Evolutionary conservation across 2,113 vertebrate genomes (phyloP).

Genomic region (Coracopsis vasa): DNA sequence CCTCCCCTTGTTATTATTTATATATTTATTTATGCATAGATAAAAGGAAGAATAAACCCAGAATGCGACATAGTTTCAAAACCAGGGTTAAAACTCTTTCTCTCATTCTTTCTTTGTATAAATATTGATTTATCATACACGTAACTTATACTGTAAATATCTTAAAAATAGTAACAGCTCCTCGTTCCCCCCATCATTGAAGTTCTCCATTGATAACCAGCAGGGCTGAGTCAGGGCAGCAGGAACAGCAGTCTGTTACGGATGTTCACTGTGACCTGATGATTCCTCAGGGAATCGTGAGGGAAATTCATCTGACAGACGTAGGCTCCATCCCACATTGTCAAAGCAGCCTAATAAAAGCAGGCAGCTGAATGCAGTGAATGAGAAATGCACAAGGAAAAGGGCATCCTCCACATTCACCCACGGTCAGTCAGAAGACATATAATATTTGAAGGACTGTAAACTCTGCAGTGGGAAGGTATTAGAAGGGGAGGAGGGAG

Average conservation of each 20-base stretch:
- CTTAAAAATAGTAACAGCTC: not conserved
- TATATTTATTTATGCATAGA: not conserved
- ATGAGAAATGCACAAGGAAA: not conserved
- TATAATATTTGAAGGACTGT: not conserved
- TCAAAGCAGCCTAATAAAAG: not conserved
- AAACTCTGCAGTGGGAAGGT: not conserved
- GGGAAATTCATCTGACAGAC: not conserved
- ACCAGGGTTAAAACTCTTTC: not conserved
- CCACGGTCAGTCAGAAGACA: not conserved
- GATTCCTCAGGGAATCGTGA: not conserved
- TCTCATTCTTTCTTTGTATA: not conserved
- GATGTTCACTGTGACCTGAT: not conserved
- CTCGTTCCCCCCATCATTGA: not conserved
- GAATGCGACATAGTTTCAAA: not conserved
- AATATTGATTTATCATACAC: not conserved
- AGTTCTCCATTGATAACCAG: not conserved
- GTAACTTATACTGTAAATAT: not conserved
- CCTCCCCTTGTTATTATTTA: not conserved
- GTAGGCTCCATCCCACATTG: fast-evolving
- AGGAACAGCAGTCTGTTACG: not conserved
- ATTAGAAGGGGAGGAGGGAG: not conserved
- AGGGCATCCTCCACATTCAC: not conserved
- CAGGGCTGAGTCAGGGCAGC: not conserved
- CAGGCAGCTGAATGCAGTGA: not conserved
- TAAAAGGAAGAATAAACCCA: not conserved